phyloP scores from a whole-genome alignment of 37 sponge, comb jelly and placozoan species.

The Halichondria panicea region DNA sequence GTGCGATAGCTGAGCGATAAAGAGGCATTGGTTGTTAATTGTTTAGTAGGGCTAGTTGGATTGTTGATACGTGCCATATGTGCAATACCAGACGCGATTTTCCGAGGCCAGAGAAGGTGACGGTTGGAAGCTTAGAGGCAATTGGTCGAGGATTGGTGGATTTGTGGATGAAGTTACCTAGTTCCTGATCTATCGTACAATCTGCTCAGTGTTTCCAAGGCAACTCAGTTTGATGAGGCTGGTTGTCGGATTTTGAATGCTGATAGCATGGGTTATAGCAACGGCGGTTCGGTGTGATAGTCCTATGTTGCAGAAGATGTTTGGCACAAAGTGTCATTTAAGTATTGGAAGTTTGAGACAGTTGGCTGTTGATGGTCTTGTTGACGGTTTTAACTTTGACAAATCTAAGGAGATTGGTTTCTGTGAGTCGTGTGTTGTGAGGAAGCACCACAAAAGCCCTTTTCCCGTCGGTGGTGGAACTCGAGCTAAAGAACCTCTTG shows the following conservation, averaged over 20 bases:
- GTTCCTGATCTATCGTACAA: slow-evolving; percentile 48
- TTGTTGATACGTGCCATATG: slow-evolving; percentile 34
- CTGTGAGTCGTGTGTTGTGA: too few species aligned
- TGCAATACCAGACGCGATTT: slow-evolving; percentile 24
- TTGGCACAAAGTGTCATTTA: slow-evolving; percentile 46
- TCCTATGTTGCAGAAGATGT: too few species aligned
- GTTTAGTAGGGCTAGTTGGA: slow-evolving; percentile 35
- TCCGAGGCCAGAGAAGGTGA: slow-evolving; percentile 25
- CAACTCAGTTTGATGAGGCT: slow-evolving; percentile 25
- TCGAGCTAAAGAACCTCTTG: slow-evolving; percentile 25
- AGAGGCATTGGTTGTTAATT: slow-evolving; percentile 10
- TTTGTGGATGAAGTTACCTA: slow-evolving; percentile 21
- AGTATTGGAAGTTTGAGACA: slow-evolving; percentile 13
- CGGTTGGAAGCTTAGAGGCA: slow-evolving; percentile 37
- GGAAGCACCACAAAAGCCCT: too few species aligned
- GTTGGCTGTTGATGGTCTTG: slow-evolving; percentile 31
- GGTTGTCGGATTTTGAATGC: slow-evolving; percentile 33
- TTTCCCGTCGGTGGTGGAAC: too few species aligned
- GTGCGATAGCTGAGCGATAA: slow-evolving; percentile 12
- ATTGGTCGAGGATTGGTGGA: slow-evolving; percentile 18
- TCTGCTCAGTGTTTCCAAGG: slow-evolving; percentile 53
- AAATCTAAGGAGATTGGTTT: too few species aligned
- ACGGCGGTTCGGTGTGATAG: too few species aligned
- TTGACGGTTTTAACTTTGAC: too few species aligned
- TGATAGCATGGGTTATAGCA: background rate